Evolutionary conservation across 2,888 invertebrate genomes (phyloP).

Genomic region (Drosophila quinaria): DNA sequence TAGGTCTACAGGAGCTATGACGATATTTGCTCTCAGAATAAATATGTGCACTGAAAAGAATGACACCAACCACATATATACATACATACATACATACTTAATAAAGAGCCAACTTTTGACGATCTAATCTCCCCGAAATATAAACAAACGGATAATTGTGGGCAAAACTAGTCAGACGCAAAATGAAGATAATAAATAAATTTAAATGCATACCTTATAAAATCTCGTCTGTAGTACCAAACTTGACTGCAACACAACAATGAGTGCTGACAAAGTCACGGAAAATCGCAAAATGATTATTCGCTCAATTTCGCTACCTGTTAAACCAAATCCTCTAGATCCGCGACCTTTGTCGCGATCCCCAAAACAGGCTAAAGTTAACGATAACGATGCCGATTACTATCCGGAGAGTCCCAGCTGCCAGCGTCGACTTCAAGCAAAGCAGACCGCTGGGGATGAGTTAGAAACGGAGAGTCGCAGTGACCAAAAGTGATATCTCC

Average conservation of each 20-base stretch:
- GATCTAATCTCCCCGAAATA: constrained; percentile 63
- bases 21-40: constrained; percentile 42
- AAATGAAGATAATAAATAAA: constrained; percentile 70
- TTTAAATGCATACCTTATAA: constrained; percentile 62
- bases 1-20: constrained; percentile 20
- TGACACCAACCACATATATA: background rate
- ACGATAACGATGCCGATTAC: constrained; percentile 65
- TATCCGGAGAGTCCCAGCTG: constrained; percentile 82
- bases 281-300: constrained; percentile 69
- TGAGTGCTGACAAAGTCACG: constrained; percentile 38
- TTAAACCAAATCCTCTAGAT: constrained; percentile 81
- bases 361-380: constrained; percentile 83
- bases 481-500: constrained; percentile 73
- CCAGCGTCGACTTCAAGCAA: constrained; percentile 60
- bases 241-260: constrained; percentile 27
- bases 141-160: constrained; percentile 42
- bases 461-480: constrained; percentile 72
- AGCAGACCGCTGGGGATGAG: constrained; percentile 28
- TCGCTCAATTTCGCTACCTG: constrained; percentile 84
- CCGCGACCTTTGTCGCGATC: constrained; percentile 79
- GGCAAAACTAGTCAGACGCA: constrained; percentile 34
- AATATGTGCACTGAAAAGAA: constrained; percentile 44
- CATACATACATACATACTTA: constrained; percentile 8
- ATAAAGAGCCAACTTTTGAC: constrained; percentile 51
- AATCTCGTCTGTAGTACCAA: constrained; percentile 17